A percentile compares a stretch with the other conserved stretches of the same genome.
phyloP scores from a whole-genome alignment of 2,113 vertebrate genomes.

The Microtus richardsoni region DNA sequence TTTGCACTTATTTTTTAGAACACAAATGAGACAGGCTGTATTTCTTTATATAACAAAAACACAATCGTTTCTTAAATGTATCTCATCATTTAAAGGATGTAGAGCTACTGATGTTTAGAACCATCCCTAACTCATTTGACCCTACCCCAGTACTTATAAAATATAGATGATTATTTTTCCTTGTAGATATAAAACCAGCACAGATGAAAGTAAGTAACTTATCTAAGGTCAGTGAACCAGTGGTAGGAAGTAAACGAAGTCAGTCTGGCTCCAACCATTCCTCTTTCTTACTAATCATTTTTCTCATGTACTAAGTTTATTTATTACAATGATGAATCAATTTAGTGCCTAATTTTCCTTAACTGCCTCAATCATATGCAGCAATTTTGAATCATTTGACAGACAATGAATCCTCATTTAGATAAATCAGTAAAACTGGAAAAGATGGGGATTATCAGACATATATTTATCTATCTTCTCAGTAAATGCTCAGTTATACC shows the following conservation, averaged over 20 bases:
- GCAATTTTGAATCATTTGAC: constrained; percentile 15
- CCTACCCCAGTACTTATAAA: no score
- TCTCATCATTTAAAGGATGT: neutral
- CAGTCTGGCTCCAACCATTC: neutral
- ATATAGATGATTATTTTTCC: neutral
- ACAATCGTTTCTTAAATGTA: neutral
- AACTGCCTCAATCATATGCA: neutral
- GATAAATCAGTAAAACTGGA: constrained; percentile 47
- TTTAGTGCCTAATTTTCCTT: constrained; percentile 54
- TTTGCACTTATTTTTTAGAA: neutral
- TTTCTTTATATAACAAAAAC: neutral
- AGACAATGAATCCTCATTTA: constrained; percentile 38
- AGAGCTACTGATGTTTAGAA: neutral
- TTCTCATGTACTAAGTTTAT: constrained; percentile 32
- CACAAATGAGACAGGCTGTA: neutral
- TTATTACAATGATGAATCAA: constrained; percentile 31
- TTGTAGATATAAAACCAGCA: neutral
- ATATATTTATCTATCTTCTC: neutral
- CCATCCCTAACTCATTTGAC: neutral
- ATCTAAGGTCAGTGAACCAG: neutral
- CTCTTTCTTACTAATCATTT: neutral
- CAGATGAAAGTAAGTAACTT: neutral
- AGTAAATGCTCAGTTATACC: neutral
- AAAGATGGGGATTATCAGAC: neutral
- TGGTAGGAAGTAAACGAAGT: neutral